Base-by-base conservation (phyloP, 2,888 invertebrate genomes). In the Pogonocherus hispidulus region DNA sequence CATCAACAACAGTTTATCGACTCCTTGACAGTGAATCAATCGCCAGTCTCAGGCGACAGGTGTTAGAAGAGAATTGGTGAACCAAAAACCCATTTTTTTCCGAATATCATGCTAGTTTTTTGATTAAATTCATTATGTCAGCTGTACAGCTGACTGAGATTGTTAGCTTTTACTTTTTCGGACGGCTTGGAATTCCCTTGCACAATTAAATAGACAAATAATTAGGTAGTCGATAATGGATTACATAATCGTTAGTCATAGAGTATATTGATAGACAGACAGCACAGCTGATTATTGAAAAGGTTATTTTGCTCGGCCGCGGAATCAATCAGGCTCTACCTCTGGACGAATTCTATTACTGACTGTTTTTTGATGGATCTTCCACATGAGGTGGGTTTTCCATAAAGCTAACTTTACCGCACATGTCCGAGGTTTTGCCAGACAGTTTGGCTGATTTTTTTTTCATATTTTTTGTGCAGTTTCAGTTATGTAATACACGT, bases 131-230 rank as follows among this genome's bases (percentile, higher is more conserved):
- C 44, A 44, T 27, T 27, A 8, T 3, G 27, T 27, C 27, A 27
- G 27, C 27, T 27, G 3, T 27, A 5, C 3, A 3, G 2, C 16
- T 49, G 3, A 6, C 20, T 20, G 8, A 47, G 51, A 19, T 60
- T 51, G 35, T 37, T 32, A 47, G 27, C 59, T 62, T 62, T 62
- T 62, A 51, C 49, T 60, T 60, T 60, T 60, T 47, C 19, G 3
- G n/a, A 52, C 20, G 20, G 16, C 22, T 27, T 35, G 62, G 62
- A 35, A 62, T 62, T 62, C 20, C 62, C 62, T 62, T 18, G 8
- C n/a, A 41, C 14, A n/a, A 51, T 20, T 27, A 18, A 62, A 47
- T 19, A 19, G 23, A 14, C 35, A 6, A 37, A 20, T 27, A 32
- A 62, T 37, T 32, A 35, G 51, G 22, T 16, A 44, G 6, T 47